Base-by-base conservation (phyloP, 1,140 invertebrate species). In the Pissodes strobi region DNA sequence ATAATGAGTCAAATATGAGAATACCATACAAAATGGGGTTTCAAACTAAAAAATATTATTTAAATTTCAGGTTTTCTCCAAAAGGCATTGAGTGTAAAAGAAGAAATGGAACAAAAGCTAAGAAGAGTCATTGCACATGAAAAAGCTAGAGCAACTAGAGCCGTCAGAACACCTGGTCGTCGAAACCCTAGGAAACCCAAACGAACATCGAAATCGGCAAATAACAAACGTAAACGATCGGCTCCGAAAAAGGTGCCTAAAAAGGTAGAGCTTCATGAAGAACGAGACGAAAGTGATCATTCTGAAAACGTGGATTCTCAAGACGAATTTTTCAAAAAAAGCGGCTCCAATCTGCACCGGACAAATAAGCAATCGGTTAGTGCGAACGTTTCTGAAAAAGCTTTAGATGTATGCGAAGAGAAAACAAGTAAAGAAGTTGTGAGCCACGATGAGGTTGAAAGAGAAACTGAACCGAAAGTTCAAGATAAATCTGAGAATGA, bases 71-170 rank as follows among this genome's bases (percentile, higher is more conserved):
- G 25, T 27, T 27, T 27, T 27, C 25, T 27, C 3, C 9, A 3
- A 27, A 27, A 3, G 9, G 25, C 25, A 27, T 27, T 27, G 15
- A 37, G 30, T 21, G 2, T 59, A 9, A 59, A 59, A 34, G 41
- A 37, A 27, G 45, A 61, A 41, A 13, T 61, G 8, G 46, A 51
- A 15, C 43, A 61, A 19, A 61, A 61, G 21, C 15, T 27, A 18
- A 60, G 58, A 68, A 59, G 34, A 45, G 58, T 23, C 8, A 67
- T 59, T 21, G 66, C 38, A 64, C 52, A 27, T 53, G 69, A 52
- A 21, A 68, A 51, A 65, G 17, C 18, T 5, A 38, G 38, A 57
- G 21, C 1, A 25, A 38, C 8, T 12, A 12, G 60, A 25, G 9
- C 2, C 30, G 0, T 43, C 19, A 46, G 55, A 56, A 51, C 53